phyloP scores from a whole-genome alignment of 2,797 vertebrate species.

The Labroides dimidiatus region DNA sequence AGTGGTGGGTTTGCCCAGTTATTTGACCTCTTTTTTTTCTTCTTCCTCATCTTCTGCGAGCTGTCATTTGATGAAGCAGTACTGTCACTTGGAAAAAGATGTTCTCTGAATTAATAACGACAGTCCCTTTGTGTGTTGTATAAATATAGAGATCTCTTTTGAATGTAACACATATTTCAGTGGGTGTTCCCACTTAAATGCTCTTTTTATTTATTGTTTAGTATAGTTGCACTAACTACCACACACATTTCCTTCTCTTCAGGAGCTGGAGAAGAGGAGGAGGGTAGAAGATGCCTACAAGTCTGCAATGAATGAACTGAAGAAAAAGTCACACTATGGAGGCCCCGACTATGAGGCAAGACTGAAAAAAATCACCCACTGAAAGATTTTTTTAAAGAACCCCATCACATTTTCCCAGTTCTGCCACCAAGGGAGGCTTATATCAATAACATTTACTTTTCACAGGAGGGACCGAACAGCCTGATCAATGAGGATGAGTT shows the following conservation, averaged over 20 bases:
- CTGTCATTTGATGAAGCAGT: slow-evolving; percentile 21
- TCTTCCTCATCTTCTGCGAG: slow-evolving; percentile 2
- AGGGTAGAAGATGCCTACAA: slow-evolving; percentile 93
- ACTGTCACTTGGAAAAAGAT: not conserved
- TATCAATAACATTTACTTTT: slow-evolving; percentile 24
- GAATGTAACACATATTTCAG: slow-evolving; percentile 6
- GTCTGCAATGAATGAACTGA: slow-evolving; percentile 91
- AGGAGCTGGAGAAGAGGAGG: slow-evolving; percentile 94
- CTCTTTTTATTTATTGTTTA: not conserved
- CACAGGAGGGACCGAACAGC: slow-evolving; percentile 90
- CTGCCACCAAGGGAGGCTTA: not conserved
- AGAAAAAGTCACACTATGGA: slow-evolving; percentile 98
- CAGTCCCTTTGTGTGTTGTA: not conserved
- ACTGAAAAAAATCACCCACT: not conserved
- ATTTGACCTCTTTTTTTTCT: not conserved
- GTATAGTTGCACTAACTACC: not conserved
- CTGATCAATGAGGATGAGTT: slow-evolving; percentile 97
- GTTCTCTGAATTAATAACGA: not conserved
- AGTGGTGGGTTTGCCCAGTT: slow-evolving; percentile 2
- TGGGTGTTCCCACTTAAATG: not conserved
- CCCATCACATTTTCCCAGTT: too few species aligned
- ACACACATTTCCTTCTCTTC: slow-evolving; percentile 15
- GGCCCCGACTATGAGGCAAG: slow-evolving; percentile 97
- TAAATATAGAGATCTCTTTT: slow-evolving; percentile 9
- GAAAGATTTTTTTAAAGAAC: too few species aligned